These are phyloP conservation scores for Hoplostethus atlanticus DNA, from an alignment of 2,797 vertebrate genomes.

Conservation along the genomic window DNA sequence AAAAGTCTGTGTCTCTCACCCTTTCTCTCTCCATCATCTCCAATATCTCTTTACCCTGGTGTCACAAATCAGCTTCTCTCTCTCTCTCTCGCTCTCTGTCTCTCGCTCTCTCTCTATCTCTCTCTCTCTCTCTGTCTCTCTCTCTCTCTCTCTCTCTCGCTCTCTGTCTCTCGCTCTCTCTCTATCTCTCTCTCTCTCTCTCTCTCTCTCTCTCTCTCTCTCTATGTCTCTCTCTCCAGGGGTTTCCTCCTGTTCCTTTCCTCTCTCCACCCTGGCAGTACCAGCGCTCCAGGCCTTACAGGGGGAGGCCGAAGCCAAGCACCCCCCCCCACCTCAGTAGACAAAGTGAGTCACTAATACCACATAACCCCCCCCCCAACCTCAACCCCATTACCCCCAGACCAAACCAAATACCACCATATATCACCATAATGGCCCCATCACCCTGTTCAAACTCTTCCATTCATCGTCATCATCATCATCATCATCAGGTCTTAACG, in stretches of 20 bases:
- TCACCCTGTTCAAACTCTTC: not conserved
- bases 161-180: not conserved
- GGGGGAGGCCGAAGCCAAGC: constrained; percentile 68
- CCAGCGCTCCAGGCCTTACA: constrained; percentile 87
- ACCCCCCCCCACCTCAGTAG: constrained; percentile 85
- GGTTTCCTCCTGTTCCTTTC: constrained; percentile 91
- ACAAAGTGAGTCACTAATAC: constrained; percentile 92
- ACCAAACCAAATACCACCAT: too few species aligned
- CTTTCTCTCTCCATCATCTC: not conserved
- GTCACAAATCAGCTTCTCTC: not conserved
- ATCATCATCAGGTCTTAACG: too few species aligned
- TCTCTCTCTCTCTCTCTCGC: not conserved
- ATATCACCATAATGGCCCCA: constrained; percentile 30
- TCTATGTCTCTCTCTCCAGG: constrained; percentile 88
- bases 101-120: too few species aligned
- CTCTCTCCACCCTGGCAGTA: constrained; percentile 97
- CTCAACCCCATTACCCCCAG: not conserved
- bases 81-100: not conserved
- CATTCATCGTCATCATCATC: too few species aligned
- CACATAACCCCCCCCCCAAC: not conserved
- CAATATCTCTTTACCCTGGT: too few species aligned
- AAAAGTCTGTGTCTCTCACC: too few species aligned
- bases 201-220: constrained; percentile 8
- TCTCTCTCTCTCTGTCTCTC: not conserved
- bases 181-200: constrained; percentile 82